A percentile compares a stretch with the other conserved stretches of the same genome.
Conservation (phyloP, 2,888 invertebrate genomes). For the Malthinus seriepunctatus region DNA sequence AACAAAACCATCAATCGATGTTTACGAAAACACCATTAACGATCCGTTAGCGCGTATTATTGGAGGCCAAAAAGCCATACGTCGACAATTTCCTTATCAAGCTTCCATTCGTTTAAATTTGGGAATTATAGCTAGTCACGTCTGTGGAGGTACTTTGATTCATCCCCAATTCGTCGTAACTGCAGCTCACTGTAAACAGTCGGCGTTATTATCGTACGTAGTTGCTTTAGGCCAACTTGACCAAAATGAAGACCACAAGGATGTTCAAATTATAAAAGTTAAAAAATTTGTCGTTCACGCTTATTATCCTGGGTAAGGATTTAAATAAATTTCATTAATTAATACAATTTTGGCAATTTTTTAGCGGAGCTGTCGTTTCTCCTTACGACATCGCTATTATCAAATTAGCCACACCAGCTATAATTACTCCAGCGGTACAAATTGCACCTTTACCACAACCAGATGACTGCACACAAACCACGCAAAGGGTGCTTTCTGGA, state of each 20-base stretch:
- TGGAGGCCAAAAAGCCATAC: conserved; percentile 53
- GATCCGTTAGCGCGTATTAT: conserved; percentile 48
- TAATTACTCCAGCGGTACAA: conserved; percentile 5
- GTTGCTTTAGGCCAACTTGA: conserved; percentile 2
- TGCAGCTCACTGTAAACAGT: conserved; percentile 54
- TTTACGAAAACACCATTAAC: conserved; percentile 5
- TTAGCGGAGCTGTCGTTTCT: background rate
- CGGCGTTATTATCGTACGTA: background rate
- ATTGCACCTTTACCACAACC: background rate
- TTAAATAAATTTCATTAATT: background rate
- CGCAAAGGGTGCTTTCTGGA: background rate
- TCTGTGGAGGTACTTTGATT: conserved; percentile 57
- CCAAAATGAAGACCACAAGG: background rate
- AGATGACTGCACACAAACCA: background rate
- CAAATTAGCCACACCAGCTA: background rate
- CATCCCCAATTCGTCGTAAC: conserved; percentile 49
- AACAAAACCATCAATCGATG: background rate
- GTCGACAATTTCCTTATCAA: conserved; percentile 53
- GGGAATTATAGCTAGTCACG: conserved; percentile 44
- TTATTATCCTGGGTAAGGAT: conserved; percentile 5
- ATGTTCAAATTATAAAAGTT: conserved; percentile 4
- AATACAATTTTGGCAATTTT: background rate
- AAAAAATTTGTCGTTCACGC: background rate
- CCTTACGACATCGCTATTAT: conserved; percentile 8
- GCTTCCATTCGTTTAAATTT: conserved; percentile 46